These are phyloP conservation scores for Corythoichthys intestinalis DNA, from an alignment of 2,113 vertebrate genomes.

Conservation along the genomic window DNA sequence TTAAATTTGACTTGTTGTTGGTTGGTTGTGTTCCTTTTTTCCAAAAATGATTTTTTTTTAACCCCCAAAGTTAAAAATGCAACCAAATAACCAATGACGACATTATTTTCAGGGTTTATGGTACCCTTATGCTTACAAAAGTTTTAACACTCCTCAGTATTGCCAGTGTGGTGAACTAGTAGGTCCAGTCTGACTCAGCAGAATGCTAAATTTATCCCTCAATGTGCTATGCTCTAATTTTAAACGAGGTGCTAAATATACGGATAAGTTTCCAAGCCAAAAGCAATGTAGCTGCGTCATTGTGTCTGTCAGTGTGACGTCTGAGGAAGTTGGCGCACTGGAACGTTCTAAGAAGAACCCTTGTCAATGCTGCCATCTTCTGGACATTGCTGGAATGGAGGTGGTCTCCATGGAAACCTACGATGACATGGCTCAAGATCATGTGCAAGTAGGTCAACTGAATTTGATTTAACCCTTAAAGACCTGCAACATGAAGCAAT, in stretches of 20 bases:
- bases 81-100: neutral
- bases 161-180: constrained; percentile 12
- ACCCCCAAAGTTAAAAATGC: neutral
- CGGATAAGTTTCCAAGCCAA: constrained; percentile 71
- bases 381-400: constrained; percentile 18
- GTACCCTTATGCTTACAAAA: neutral
- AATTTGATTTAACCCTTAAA: constrained; percentile 14
- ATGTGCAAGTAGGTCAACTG: constrained; percentile 36
- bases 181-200: constrained; percentile 50
- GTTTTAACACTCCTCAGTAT: constrained; percentile 4
- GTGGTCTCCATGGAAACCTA: constrained; percentile 44
- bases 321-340: constrained; percentile 7
- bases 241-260: constrained; percentile 72
- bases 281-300: constrained; percentile 69
- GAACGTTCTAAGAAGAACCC: constrained; percentile 29
- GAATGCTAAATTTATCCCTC: constrained; percentile 49
- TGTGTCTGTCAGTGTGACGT: constrained; percentile 45
- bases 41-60: too few species aligned
- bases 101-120: neutral
- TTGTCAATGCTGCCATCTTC: constrained; percentile 59
- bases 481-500: too few species aligned
- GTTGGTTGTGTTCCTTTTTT: too few species aligned
- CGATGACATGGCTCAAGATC: constrained; percentile 30
- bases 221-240: constrained; percentile 63
- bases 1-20: too few species aligned